Evolutionary conservation across 53 echinoderm and acorn worm genomes (phyloP).

Genomic region (Stichopus horrens): DNA sequence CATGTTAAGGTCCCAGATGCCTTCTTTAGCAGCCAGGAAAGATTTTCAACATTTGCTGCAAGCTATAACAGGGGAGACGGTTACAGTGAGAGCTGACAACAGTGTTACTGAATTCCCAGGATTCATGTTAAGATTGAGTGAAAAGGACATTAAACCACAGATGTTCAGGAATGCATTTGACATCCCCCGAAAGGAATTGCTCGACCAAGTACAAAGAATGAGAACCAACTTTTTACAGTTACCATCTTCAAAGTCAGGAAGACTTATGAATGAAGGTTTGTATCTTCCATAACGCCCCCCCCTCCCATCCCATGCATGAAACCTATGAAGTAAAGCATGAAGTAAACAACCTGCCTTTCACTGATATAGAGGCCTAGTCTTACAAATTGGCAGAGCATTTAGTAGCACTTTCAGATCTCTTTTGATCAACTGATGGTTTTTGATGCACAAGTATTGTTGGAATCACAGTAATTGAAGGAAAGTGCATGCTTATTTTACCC

Average conservation of each 20-base stretch:
- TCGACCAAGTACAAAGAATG: slow-evolving; percentile 96
- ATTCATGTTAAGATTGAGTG: slow-evolving; percentile 68
- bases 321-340: too few species aligned
- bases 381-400: too few species aligned
- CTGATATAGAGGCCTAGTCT: too few species aligned
- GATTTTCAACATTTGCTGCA: slow-evolving; percentile 98
- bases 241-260: slow-evolving; percentile 69
- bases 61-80: slow-evolving; percentile 90
- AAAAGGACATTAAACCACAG: slow-evolving; percentile 79
- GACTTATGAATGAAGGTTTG: slow-evolving; percentile 93
- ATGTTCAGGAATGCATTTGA: slow-evolving; percentile 95
- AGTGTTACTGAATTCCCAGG: slow-evolving; percentile 86
- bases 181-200: slow-evolving; percentile 86
- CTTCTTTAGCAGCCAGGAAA: slow-evolving; percentile 81
- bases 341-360: too few species aligned
- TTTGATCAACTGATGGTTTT: too few species aligned
- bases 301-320: too few species aligned
- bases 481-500: too few species aligned
- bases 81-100: slow-evolving; percentile 80
- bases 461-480: too few species aligned
- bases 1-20: slow-evolving; percentile 75
- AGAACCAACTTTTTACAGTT: slow-evolving; percentile 89
- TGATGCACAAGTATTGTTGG: too few species aligned
- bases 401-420: too few species aligned
- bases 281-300: not conserved